Evolutionary conservation across 1,140 invertebrate genomes (phyloP), one percentile per base, ranked within the genome.

Genomic region (Platorchestia sp.): DNA sequence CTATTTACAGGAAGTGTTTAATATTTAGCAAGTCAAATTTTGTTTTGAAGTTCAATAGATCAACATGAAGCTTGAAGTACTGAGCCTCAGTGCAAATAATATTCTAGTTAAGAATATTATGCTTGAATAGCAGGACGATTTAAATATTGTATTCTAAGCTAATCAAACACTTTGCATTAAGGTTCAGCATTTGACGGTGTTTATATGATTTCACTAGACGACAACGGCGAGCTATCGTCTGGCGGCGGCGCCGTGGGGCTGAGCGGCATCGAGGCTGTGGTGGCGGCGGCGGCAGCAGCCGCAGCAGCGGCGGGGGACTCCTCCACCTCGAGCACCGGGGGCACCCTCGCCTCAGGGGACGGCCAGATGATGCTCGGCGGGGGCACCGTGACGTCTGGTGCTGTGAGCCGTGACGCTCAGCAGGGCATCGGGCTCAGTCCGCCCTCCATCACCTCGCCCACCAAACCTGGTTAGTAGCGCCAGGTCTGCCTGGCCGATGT

Each of bases 241-340:
- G 91, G 91, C 10, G 43, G 45, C 0, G 91, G 43, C 3, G 45
- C 91, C 10, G 45, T 93, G 91, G 91, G 91, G 6, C 91, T 93
- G 45, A 93, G 91, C 91, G 91, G 91, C 45, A 93, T 93, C 36
- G 91, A 93, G 91, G 91, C 91, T 1, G 91, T 93, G 91, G 91
- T 93, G 91, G 91, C 91, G 0, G 91, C 91, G 45, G 91, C 91
- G 0, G 91, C 91, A 0, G 91, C 91, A 5, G 91, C 91, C 44
- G 91, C 91, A 7, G 91, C 91, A 44, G 91, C 91, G 19, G 91
- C 91, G 40, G 91, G 91, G 14, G 91, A 93, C 43, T 44, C 91
- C 45, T 3, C 41, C 10, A 5, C 91, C 43, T 10, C 91, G 44
- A 44, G 43, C 41, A 47, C 44, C 43, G 43, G 43, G 3, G 43